Evolutionary conservation across 2,113 vertebrate genomes (phyloP), one percentile per base, ranked within the genome.

Genomic region (Galemys pyrenaicus): DNA sequence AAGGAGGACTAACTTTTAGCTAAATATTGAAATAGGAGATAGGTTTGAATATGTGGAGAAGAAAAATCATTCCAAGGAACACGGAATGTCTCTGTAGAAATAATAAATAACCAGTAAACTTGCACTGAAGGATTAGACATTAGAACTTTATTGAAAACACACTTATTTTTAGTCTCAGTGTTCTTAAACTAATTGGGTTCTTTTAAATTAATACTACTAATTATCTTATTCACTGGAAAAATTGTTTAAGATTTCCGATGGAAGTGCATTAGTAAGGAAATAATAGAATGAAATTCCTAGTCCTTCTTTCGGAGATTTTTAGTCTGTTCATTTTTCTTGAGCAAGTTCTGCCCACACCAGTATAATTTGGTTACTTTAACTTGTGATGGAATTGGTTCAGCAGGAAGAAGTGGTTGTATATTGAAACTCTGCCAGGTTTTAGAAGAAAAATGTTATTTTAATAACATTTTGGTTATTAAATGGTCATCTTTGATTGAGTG

Each of bases 371-470:
- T 96, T 83, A 89, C 65, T 75, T 92, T 97, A 92, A 84, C 49
- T 84, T 95, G 73, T 89, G 78, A 81, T 85, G 54, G 95, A 94
- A 94, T 88, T 94, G 84, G 24, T 74, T 54, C 24, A 85, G 71
- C 46, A 87, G 87, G 51, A 94, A 54, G 20, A 93, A 44, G 87
- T 95, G 51, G 39, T 87, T 97, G 19, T 88, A 82, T 92, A 9
- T 87, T 91, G 85, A 81, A 90, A 83, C 70, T 90, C 13, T 93
- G 28, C 78, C 82, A 94, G 46, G 80, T 97, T 87, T 73, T 37
- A 86, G 68, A 80, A 92, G 79, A 87, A 77, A 96, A 94, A 74
- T 94, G 19, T 94, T 92, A 68, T 94, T 90, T 79, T 96, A 95
- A 96, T n/a, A n/a, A 71, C 10, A 19, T 94, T 89, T 54, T 96